Base-by-base conservation (phyloP, 1,140 invertebrate genomes). In the Procambarus clarkii region DNA sequence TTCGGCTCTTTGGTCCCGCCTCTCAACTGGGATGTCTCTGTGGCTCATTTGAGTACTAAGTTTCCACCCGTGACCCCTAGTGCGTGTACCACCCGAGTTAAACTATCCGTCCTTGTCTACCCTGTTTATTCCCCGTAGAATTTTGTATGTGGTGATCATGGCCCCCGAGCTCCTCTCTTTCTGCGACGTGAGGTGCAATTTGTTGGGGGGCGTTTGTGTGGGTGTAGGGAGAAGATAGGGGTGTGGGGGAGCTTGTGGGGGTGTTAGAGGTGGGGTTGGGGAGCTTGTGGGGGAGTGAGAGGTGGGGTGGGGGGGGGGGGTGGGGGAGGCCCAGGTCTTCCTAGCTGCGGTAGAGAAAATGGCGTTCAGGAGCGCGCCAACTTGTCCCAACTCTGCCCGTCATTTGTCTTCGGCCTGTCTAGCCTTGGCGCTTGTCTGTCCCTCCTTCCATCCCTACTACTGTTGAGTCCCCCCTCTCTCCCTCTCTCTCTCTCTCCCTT, bases 301-400 rank as follows among this genome's bases (percentile, higher is more conserved):
- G 4, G 2, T 64, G 60, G 60, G 60, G 0, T 1, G 15, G 7
- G 21, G 18, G 64, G 21, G 60, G 60, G 60, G 0, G 4, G 15
- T 0, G 21, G 18, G 64, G 21, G 69, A 71, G 69, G 2, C 24
- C 0, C 69, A 24, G 69, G 69, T 21, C 54, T 24, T 50, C n/a
- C 24, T 9, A 48, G 11, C 13, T 45, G 79, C 21, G 48, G 48
- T 5, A 34, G 48, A 81, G 79, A 81, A 81, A 81, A 81, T 81
- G 79, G 79, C 79, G 79, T 54, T 18, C 54, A 50, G 24, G 79
- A 46, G 48, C 48, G 48, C 48, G 21, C 34, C 18, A 81, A 81
- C 79, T 81, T 54, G 79, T 81, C 79, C 79, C 79, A 81, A 81
- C 54, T 48, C 48, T 7, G 48, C 48, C 13, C 24, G 79, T 58